phyloP scores from a whole-genome alignment of 1,140 invertebrate species.

The Tetraneura akinire region DNA sequence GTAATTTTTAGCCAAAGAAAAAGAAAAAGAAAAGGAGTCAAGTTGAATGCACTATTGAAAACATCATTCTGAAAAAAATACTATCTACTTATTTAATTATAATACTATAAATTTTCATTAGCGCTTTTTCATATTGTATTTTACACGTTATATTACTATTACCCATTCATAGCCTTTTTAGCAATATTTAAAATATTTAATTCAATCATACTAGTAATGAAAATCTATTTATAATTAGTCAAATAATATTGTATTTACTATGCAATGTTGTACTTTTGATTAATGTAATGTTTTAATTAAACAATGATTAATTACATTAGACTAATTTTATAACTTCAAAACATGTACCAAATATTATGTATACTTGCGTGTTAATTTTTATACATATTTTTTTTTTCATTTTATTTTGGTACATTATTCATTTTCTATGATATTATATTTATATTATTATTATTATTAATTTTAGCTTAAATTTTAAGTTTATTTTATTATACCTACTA shows the following conservation, averaged over 20 bases:
- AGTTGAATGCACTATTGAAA: constrained; percentile 36
- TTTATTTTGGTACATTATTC: constrained; percentile 41
- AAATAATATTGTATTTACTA: constrained; percentile 26
- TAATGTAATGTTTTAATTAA: constrained; percentile 32
- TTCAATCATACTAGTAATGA: constrained; percentile 21
- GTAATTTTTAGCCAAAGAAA: constrained; percentile 43
- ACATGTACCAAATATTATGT: constrained; percentile 49
- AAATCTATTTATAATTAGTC: constrained; percentile 14
- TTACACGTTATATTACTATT: constrained; percentile 15
- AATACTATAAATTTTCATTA: constrained; percentile 39
- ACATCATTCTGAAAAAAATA: constrained; percentile 26
- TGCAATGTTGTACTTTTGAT: constrained; percentile 18
- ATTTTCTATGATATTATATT: constrained; percentile 43
- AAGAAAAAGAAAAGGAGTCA: constrained; percentile 43
- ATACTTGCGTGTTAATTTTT: constrained; percentile 37
- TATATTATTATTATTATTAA: constrained; percentile 40
- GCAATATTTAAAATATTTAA: constrained; percentile 43
- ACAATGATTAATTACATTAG: constrained; percentile 18
- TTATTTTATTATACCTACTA: constrained; percentile 37
- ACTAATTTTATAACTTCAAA: constrained; percentile 38
- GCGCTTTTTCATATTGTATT: constrained; percentile 29
- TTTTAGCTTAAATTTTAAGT: constrained; percentile 50
- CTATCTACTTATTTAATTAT: constrained; percentile 49
- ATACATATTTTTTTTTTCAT: constrained; percentile 18
- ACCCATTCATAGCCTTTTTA: constrained; percentile 36